Conservation (phyloP, 1,140 invertebrate genomes). For the Drosophila kurseongensis region DNA sequence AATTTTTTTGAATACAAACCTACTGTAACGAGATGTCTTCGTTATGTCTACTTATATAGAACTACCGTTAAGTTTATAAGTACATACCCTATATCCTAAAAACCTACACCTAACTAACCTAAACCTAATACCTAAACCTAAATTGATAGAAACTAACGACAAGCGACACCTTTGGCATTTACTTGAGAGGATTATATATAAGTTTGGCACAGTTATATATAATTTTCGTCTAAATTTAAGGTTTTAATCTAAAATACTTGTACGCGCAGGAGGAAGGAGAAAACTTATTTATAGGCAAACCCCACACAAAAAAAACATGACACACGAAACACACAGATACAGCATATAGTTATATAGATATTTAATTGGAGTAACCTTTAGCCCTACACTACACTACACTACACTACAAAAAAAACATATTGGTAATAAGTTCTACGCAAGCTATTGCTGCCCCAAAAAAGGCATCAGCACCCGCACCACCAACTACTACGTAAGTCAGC, state of each 20-base stretch:
- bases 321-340: conserved; percentile 36
- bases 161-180: conserved; percentile 73
- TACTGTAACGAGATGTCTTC: conserved; percentile 42
- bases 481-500: conserved; percentile 72
- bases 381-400: conserved; percentile 20
- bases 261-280: conserved; percentile 37
- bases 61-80: conserved; percentile 64
- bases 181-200: conserved; percentile 77
- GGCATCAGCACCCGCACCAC: conserved; percentile 43
- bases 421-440: conserved; percentile 58
- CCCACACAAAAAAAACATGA: conserved; percentile 11
- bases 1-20: conserved; percentile 45
- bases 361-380: conserved; percentile 61
- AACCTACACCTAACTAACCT: conserved; percentile 31
- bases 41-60: conserved; percentile 73
- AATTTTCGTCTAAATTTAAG: conserved; percentile 83
- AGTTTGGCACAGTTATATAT: conserved; percentile 59
- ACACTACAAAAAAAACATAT: conserved; percentile 17
- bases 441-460: conserved; percentile 7
- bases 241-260: conserved; percentile 55
- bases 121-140: conserved; percentile 33
- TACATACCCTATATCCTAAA: conserved; percentile 32
- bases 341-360: conserved; percentile 70
- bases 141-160: conserved; percentile 51
- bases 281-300: conserved; percentile 58